These are phyloP conservation scores for Coregonus suidteri DNA, from an alignment of 2,797 vertebrate genomes.

Conservation along the genomic window DNA sequence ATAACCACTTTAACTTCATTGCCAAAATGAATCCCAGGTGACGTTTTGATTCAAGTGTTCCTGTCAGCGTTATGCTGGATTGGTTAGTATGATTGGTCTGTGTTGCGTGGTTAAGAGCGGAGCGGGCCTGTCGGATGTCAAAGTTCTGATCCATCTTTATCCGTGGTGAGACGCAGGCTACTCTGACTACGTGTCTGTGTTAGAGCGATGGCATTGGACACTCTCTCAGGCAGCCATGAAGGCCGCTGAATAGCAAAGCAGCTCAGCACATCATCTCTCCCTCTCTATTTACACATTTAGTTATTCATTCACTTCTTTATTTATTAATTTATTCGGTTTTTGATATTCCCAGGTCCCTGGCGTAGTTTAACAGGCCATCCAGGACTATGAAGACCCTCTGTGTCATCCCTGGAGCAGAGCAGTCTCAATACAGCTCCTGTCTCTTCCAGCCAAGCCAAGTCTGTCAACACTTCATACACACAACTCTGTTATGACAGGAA, in stretches of 20 bases:
- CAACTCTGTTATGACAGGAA: not conserved
- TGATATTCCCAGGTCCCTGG: not conserved
- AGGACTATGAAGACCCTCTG: not conserved
- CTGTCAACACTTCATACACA: not conserved
- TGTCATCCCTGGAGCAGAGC: constrained; percentile 1
- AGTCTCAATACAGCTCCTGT: not conserved
- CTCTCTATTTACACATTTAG: not conserved
- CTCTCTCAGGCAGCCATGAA: not conserved
- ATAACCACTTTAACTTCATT: no score
- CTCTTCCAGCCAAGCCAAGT: not conserved
- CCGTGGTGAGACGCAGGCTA: constrained; percentile 1
- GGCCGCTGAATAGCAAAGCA: constrained; percentile 2
- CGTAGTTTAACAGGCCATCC: not conserved
- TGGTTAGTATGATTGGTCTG: constrained; percentile 1
- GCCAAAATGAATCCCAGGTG: not conserved
- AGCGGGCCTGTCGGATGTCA: not conserved
- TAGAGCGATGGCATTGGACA: not conserved
- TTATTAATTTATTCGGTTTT: not conserved
- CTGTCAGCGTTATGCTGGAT: not conserved
- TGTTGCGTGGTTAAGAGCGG: not conserved
- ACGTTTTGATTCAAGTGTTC: not conserved
- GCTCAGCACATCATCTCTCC: not conserved
- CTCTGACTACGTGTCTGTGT: not conserved
- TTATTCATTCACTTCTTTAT: not conserved
- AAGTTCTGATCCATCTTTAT: constrained; percentile 11